Evolutionary conservation across 2,888 invertebrate genomes (phyloP).

Genomic region (Drosophila borborema): DNA sequence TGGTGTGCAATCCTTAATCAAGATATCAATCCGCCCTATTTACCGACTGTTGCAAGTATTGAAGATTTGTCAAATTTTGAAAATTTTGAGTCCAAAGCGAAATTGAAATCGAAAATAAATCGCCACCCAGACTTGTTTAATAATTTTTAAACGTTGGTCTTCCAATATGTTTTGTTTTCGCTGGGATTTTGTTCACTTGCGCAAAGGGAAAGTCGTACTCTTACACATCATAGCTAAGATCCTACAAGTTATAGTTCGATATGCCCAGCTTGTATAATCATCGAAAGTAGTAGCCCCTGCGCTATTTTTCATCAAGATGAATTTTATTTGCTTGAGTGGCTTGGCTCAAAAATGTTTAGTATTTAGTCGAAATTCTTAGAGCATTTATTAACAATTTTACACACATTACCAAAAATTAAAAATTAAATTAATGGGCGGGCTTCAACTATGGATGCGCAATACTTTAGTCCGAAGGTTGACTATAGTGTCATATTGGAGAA

Average conservation of each 20-base stretch:
- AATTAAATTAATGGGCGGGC: slow-evolving; percentile 29
- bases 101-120: slow-evolving; percentile 69
- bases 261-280: too few species aligned
- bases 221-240: background rate
- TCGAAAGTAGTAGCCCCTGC: background rate
- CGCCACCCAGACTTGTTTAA: slow-evolving; percentile 76
- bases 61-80: slow-evolving; percentile 90
- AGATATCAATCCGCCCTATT: slow-evolving; percentile 88
- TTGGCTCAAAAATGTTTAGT: background rate
- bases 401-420: background rate
- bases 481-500: slow-evolving; percentile 86
- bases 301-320: background rate
- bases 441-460: slow-evolving; percentile 28
- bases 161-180: slow-evolving; percentile 27
- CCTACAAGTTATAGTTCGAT: too few species aligned
- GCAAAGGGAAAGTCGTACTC: background rate
- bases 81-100: slow-evolving; percentile 46
- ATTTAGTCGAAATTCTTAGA: slow-evolving; percentile 42
- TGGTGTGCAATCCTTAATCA: slow-evolving; percentile 93
- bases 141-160: slow-evolving; percentile 69
- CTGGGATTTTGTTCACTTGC: background rate
- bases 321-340: background rate
- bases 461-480: slow-evolving; percentile 69
- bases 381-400: slow-evolving; percentile 10
- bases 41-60: slow-evolving; percentile 86